Evolutionary conservation across 2,888 invertebrate genomes (phyloP).

Genomic region (Tinea trinotella): DNA sequence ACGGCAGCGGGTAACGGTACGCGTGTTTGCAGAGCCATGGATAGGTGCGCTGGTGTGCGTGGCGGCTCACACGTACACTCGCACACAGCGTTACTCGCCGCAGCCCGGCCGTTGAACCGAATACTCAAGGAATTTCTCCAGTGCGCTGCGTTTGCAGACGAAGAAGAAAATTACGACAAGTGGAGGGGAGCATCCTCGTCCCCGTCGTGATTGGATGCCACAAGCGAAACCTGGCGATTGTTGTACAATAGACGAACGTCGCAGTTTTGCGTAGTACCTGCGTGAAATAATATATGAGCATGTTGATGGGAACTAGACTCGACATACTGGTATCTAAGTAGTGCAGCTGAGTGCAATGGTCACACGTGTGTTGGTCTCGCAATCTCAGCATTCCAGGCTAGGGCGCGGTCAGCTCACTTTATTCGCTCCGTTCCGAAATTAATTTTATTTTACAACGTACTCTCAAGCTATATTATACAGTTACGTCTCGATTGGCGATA

Average conservation of each 20-base stretch:
- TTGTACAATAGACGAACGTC: neutral
- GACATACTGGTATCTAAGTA: conserved; percentile 2
- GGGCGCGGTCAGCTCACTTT: conserved; percentile 49
- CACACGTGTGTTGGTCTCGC: conserved; percentile 51
- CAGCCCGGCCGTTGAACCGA: conserved; percentile 69
- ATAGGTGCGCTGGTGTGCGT: conserved; percentile 49
- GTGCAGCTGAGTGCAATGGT: conserved; percentile 23
- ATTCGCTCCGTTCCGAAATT: conserved; percentile 5
- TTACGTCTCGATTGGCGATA: neutral
- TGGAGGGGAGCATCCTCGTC: conserved; percentile 27
- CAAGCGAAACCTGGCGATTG: neutral
- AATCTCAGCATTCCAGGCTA: conserved; percentile 49
- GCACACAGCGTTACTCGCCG: conserved; percentile 41
- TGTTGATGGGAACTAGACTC: neutral
- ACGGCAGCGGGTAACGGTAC: conserved; percentile 56
- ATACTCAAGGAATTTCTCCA: conserved; percentile 70
- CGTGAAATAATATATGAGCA: neutral
- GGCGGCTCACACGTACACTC: conserved; percentile 39
- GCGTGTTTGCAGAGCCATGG: conserved; percentile 61
- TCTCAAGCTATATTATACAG: too few species aligned
- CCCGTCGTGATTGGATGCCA: neutral
- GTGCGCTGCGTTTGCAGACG: conserved; percentile 47
- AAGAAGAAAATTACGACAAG: conserved; percentile 52
- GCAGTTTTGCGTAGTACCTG: neutral
- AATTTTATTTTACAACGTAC: conserved; percentile 8